phyloP scores from a whole-genome alignment of 1,140 invertebrate species.

The Patella vulgata region DNA sequence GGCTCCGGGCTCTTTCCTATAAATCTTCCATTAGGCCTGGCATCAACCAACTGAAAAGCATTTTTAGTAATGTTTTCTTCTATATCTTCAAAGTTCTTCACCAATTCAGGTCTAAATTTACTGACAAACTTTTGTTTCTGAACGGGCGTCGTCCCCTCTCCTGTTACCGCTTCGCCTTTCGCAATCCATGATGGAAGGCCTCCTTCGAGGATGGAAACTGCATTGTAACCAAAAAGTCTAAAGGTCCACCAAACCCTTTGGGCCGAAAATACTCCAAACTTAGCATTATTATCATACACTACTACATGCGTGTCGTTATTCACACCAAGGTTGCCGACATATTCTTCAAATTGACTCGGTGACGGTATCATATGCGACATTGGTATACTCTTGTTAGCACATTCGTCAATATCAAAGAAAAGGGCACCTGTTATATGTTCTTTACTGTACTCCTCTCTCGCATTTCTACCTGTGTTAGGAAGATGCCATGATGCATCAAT shows the following conservation, averaged over 20 bases:
- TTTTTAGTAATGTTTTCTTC: conserved; percentile 40
- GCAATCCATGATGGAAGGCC: conserved; percentile 55
- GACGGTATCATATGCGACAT: conserved; percentile 53
- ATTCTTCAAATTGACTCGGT: conserved; percentile 49
- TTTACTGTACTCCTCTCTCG: conserved; percentile 41
- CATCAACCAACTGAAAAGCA: conserved; percentile 54
- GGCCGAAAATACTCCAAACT: conserved; percentile 56
- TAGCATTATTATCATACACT: conserved; percentile 59
- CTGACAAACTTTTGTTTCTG: conserved; percentile 38
- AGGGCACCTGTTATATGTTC: conserved; percentile 59
- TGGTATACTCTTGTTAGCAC: conserved; percentile 40
- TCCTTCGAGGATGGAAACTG: conserved; percentile 58
- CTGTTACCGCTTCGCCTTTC: conserved; percentile 29
- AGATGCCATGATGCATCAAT: conserved; percentile 57
- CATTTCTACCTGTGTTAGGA: conserved; percentile 46
- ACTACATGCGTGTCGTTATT: conserved; percentile 57
- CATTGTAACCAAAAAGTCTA: conserved; percentile 55
- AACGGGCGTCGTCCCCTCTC: conserved; percentile 18
- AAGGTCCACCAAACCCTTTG: conserved; percentile 64
- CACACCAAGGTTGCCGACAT: conserved; percentile 61
- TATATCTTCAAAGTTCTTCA: conserved; percentile 56
- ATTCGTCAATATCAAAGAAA: conserved; percentile 62
- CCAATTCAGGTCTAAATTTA: conserved; percentile 32
- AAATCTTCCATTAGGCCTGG: conserved; percentile 52
- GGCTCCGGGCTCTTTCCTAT: conserved; percentile 55